These are phyloP conservation scores for Glossophaga mutica DNA, from an alignment of 2,797 vertebrate species.

Conservation along the genomic window DNA sequence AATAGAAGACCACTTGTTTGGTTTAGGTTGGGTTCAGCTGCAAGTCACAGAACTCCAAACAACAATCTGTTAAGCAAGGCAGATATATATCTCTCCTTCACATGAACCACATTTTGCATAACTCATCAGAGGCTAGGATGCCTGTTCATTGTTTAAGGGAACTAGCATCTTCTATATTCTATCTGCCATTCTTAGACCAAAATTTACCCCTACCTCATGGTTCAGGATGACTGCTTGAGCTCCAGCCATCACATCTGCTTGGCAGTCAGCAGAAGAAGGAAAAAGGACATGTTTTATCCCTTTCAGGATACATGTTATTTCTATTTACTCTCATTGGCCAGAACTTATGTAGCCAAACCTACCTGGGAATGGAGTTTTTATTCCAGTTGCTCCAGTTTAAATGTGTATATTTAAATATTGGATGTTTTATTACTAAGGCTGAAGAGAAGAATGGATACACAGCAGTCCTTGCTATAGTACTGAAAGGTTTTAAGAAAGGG, in stretches of 20 bases:
- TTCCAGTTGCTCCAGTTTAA: neutral
- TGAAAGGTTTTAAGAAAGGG: neutral
- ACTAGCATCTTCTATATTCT: neutral
- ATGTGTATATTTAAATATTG: neutral
- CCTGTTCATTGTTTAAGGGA: neutral
- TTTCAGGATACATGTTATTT: neutral
- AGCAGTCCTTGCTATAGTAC: neutral
- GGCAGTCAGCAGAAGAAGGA: neutral
- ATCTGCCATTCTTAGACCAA: neutral
- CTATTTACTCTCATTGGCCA: neutral
- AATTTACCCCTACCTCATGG: neutral
- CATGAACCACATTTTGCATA: neutral
- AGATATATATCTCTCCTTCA: neutral
- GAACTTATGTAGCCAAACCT: neutral
- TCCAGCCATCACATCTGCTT: neutral
- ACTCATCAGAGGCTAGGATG: neutral
- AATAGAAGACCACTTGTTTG: neutral
- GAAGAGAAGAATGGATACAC: neutral
- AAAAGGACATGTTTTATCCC: neutral
- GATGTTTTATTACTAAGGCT: neutral
- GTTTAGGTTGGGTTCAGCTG: neutral
- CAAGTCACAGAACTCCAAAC: neutral
- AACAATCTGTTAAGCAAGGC: neutral
- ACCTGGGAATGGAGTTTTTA: neutral
- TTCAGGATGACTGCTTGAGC: neutral